These are phyloP conservation scores for Nemurella pictetii DNA, from an alignment of 2,888 invertebrate species.

Conservation along the genomic window DNA sequence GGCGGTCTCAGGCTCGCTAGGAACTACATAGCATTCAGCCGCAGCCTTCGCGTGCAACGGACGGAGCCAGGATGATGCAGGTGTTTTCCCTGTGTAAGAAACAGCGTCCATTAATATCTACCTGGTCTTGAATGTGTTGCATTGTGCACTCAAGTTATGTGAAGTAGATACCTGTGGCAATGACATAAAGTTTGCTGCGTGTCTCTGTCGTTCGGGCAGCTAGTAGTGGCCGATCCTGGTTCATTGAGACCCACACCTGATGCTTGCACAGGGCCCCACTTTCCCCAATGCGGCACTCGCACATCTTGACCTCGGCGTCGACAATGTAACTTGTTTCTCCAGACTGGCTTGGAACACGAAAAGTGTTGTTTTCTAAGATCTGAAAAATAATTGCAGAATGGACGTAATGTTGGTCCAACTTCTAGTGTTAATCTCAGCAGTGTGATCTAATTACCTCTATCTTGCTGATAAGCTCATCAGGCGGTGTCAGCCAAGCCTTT, in stretches of 20 bases:
- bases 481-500: too few relatives aligned
- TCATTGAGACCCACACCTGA: not conserved
- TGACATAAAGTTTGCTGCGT: not conserved
- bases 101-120: not conserved
- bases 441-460: too few relatives aligned
- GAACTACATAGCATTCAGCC: too few relatives aligned
- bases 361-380: not conserved
- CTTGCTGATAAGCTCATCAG: not conserved
- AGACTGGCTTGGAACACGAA: constrained; percentile 7
- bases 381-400: not conserved
- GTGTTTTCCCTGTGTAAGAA: not conserved
- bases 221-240: constrained; percentile 1
- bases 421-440: not conserved
- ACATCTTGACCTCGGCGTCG: constrained; percentile 3
- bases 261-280: constrained; percentile 29
- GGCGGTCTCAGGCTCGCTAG: too few relatives aligned
- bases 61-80: not conserved
- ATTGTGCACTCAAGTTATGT: not conserved
- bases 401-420: not conserved
- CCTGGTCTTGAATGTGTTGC: not conserved
- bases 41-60: not conserved
- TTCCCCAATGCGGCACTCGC: not conserved
- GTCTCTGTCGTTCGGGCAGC: not conserved
- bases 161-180: not conserved
- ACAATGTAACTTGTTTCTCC: not conserved